These are phyloP conservation scores for Esperia sulphurella DNA, from an alignment of 2,888 invertebrate genomes.

Conservation along the genomic window DNA sequence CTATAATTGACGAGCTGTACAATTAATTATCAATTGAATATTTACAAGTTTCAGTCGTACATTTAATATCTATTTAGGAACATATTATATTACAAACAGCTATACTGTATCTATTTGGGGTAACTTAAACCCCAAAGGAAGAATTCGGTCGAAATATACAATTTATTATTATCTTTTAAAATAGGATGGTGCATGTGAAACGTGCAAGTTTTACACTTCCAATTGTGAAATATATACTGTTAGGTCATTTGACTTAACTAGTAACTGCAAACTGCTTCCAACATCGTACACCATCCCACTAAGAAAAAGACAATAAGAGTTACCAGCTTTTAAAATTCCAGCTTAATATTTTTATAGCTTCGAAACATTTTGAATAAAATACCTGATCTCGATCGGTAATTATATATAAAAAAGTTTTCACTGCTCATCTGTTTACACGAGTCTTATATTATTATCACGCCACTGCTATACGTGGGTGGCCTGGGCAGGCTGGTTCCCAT, in stretches of 20 bases:
- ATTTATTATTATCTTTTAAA: too few relatives aligned
- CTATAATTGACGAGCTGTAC: slow-evolving; percentile 24
- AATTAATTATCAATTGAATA: slow-evolving; percentile 21
- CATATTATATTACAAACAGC: slow-evolving; percentile 44
- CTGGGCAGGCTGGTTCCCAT: slow-evolving; percentile 52
- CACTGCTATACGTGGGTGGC: slow-evolving; percentile 61
- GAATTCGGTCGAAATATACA: too few relatives aligned
- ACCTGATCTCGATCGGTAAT: too few relatives aligned
- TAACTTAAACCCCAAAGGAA: not conserved
- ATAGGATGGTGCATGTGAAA: too few relatives aligned
- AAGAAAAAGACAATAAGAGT: too few relatives aligned
- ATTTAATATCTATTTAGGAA: slow-evolving; percentile 39
- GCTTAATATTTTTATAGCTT: not conserved
- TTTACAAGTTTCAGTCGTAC: slow-evolving; percentile 40
- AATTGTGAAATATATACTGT: too few relatives aligned
- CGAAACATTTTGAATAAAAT: too few relatives aligned
- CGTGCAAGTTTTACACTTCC: too few relatives aligned
- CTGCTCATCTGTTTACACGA: slow-evolving; percentile 25
- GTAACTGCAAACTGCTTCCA: too few relatives aligned
- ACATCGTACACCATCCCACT: too few relatives aligned
- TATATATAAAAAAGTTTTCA: slow-evolving; percentile 3
- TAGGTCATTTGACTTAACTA: too few relatives aligned
- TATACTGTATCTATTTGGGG: not conserved
- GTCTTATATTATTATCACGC: slow-evolving; percentile 18
- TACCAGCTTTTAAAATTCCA: not conserved